phyloP scores from a whole-genome alignment of 2,797 vertebrate species.

The Phataginus tricuspis region DNA sequence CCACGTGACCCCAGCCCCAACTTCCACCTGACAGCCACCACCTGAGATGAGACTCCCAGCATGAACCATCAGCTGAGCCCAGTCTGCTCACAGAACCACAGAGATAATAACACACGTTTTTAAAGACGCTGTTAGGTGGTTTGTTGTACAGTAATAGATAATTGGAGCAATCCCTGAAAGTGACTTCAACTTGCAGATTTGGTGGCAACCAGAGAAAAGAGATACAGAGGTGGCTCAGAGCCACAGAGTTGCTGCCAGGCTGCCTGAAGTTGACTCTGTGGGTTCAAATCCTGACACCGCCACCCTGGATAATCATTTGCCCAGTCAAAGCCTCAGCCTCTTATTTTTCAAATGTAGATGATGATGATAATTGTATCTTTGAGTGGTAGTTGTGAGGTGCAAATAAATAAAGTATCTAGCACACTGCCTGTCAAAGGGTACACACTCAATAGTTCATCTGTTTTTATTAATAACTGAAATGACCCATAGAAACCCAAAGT shows the following conservation, averaged over 20 bases:
- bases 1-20: not conserved
- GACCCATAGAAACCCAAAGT: not conserved
- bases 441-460: not conserved
- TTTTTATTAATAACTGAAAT: slow-evolving; percentile 43
- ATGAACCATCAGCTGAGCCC: not conserved
- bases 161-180: not conserved
- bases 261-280: not conserved
- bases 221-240: not conserved
- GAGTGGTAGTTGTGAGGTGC: not conserved
- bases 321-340: not conserved
- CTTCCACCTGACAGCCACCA: not conserved
- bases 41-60: not conserved
- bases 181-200: not conserved
- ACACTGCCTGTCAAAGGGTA: not conserved
- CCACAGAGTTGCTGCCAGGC: not conserved
- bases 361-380: not conserved
- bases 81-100: not conserved
- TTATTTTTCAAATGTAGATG: slow-evolving; percentile 4
- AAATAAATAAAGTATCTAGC: slow-evolving; percentile 31
- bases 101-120: not conserved
- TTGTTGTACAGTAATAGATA: not conserved
- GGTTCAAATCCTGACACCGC: not conserved
- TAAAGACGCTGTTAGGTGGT: not conserved
- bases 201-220: not conserved
- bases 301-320: not conserved